Evolutionary conservation across 2,888 invertebrate genomes (phyloP).

Genomic region (Sphaerolaimus hirsutus): DNA sequence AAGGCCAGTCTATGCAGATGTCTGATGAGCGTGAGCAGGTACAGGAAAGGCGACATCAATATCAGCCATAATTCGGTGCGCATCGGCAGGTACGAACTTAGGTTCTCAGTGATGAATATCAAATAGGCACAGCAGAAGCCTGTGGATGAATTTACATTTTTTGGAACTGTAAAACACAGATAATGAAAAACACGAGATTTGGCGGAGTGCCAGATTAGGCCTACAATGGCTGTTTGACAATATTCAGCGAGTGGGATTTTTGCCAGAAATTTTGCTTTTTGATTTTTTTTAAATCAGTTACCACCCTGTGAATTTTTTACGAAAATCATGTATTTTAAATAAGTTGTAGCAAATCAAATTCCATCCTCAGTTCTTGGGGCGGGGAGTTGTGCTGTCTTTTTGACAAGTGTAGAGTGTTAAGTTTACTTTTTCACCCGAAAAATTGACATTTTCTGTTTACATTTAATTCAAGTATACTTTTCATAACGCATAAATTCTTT

Average conservation of each 20-base stretch:
- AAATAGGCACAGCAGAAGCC: conserved; percentile 30
- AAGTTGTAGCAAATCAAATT: neutral
- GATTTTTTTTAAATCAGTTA: neutral
- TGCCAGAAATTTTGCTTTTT: neutral
- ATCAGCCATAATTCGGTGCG: conserved; percentile 25
- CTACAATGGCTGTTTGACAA: too few relatives aligned
- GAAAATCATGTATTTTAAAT: neutral
- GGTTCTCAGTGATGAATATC: conserved; percentile 28
- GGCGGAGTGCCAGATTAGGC: too few relatives aligned
- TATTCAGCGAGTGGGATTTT: too few relatives aligned
- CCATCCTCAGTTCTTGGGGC: neutral
- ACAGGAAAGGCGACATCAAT: conserved; percentile 27
- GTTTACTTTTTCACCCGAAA: too few relatives aligned
- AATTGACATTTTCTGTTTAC: too few relatives aligned
- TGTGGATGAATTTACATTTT: too few relatives aligned
- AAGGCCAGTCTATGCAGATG: conserved; percentile 27
- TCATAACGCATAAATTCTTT: too few relatives aligned
- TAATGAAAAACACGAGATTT: too few relatives aligned
- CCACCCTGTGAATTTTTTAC: neutral
- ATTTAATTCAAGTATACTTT: too few relatives aligned
- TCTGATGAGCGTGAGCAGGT: conserved; percentile 25
- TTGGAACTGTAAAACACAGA: too few relatives aligned
- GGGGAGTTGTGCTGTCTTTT: too few relatives aligned
- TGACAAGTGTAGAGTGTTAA: too few relatives aligned
- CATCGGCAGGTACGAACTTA: conserved; percentile 21